Base-by-base conservation (phyloP, 2,113 vertebrate genomes). In the Lophotis ruficrista region DNA sequence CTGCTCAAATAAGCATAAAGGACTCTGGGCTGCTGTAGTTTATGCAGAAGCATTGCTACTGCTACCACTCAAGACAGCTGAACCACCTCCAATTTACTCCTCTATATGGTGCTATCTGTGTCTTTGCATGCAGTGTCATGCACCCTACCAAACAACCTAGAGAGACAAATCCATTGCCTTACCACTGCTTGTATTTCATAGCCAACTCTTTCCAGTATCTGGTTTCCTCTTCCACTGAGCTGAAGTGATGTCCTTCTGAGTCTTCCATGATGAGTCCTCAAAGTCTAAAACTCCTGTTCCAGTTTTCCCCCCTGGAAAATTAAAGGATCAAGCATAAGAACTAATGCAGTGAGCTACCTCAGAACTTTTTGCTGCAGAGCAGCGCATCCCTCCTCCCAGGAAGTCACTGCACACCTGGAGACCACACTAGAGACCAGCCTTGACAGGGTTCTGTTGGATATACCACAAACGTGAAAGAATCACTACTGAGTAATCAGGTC, bases 141-240 rank as follows among this genome's bases (percentile, higher is more conserved):
- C 28, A 54, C 18, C 17, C 37, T 48, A 68, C 12, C 2, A 3
- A 86, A 11, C 12, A 50, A 7, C 51, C 27, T 31, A 30, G 14
- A 86, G 31, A 14, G 75, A 82, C 6, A 11, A 89, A 91, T 31
- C 30, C 56, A 19, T 20, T 83, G 71, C 51, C 94, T 95, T 96
- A 99, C 99, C 99, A 98, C 82, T 99, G 98, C 92, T 99, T 98
- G 47, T 99, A 99, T 90, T 98, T 98, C 83, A 98, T 92, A 4
- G 99, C 98, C 96, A 99, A 60, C 35, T 99, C 98, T 97, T 98
- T 99, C 99, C 99, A 99, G 93, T 99, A 99, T 89, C 78, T 93
- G 57, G 98, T 84, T 95, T 99, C 99, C 70, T 99, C 99, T 94
- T 99, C 98, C 73, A 98, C 72, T 3, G 99, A 99, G n/a, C 95